A percentile compares a stretch with the other conserved stretches of the same genome.
These are phyloP conservation scores for Serripes groenlandicus DNA, from an alignment of 2,888 invertebrate species.

Conservation along the genomic window DNA sequence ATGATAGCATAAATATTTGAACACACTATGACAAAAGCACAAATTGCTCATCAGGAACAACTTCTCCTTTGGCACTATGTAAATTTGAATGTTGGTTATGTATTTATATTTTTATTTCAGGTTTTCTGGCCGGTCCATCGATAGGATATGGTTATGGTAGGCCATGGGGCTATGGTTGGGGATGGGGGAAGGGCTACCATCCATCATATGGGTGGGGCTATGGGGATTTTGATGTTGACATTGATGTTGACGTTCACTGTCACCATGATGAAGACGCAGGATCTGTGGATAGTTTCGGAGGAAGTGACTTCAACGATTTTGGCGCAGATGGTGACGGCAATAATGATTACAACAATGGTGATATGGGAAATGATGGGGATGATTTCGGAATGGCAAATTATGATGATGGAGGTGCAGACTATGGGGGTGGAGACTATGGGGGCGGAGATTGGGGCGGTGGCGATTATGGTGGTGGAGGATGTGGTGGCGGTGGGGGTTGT, in stretches of 20 bases:
- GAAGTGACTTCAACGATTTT: constrained; percentile 59
- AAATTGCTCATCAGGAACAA: too few relatives aligned
- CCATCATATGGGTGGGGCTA: constrained; percentile 65
- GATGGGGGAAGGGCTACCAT: constrained; percentile 64
- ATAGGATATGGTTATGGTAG: constrained; percentile 55
- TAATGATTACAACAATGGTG: constrained; percentile 45
- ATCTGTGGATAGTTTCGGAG: constrained; percentile 59
- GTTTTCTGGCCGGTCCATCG: constrained; percentile 56
- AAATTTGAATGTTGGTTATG: not conserved
- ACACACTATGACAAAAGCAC: not conserved
- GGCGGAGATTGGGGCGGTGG: constrained; percentile 48
- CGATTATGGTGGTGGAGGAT: constrained; percentile 44
- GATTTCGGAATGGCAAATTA: constrained; percentile 44
- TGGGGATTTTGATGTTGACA: constrained; percentile 58
- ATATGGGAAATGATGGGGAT: constrained; percentile 41
- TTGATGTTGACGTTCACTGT: constrained; percentile 47
- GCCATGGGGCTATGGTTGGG: constrained; percentile 65
- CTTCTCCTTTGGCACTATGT: too few relatives aligned
- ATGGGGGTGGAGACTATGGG: constrained; percentile 51
- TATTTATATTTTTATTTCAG: constrained; percentile 38
- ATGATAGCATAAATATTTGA: too few relatives aligned
- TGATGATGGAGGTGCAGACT: constrained; percentile 48
- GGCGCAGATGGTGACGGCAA: constrained; percentile 34
- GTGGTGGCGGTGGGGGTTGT: constrained; percentile 44
- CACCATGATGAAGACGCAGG: constrained; percentile 52